Evolutionary conservation across 2,797 vertebrate genomes (phyloP), one percentile per base, ranked within the genome.

Genomic region (Benthosema pterotum): DNA sequence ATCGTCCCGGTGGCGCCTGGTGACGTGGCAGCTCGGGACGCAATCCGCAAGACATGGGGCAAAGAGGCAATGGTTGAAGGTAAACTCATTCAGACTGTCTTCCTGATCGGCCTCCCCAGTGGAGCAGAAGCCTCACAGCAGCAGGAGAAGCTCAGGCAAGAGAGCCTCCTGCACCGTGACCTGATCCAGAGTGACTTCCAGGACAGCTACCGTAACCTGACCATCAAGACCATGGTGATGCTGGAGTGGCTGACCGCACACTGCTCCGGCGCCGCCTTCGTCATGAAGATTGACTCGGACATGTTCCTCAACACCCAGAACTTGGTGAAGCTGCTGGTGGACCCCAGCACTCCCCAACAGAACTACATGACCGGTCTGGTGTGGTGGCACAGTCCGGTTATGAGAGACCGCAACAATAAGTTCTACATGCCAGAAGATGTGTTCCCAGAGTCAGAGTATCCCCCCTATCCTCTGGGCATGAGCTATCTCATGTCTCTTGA

Each of bases 401-500:
- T 94, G 50, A 94, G 95, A 79, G 92, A 92, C 74, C 93, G 91
- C 0, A 92, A 84, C 1, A 58, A 42, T 14, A 95, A 94, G 77
- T 96, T 95, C 92, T 95, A 94, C 65, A 93, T 97, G 92, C 94
- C 96, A 22, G 83, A 57, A 0, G 72, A 89, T 3, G 87, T 96
- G 70, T 90, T 95, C 9, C 87, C 94, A 0, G 93, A 94, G 13
- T 74, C 92, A 17, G 92, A 93, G 71, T 97, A 95, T 3, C 96
- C 95, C 1, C 94, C 95, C 0, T 97, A 96, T 73, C 94, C 95
- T 43, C 94, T 95, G 22, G 96, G 95, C 52, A 94, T 95, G 11
- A 92, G 93, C 48, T 97, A 97, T 9, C 81, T 96, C 74, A 94
- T 97, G 86, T 97, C 96, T 67, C 86, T 93, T 66, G 94, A 97